phyloP scores from a whole-genome alignment of 2,888 invertebrate genomes.

The Diaprepes abbreviatus region DNA sequence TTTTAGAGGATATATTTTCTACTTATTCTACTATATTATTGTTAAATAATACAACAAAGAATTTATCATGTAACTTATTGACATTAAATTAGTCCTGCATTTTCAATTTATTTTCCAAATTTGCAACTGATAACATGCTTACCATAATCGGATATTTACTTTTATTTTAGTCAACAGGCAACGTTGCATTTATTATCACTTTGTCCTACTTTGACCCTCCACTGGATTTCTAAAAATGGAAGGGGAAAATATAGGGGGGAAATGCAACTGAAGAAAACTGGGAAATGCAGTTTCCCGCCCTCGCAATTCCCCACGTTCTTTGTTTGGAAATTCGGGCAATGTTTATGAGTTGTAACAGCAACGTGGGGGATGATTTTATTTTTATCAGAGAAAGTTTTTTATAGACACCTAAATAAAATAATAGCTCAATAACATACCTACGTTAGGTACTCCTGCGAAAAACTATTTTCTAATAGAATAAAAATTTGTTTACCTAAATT shows the following conservation, averaged over 20 bases:
- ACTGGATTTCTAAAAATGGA: constrained; percentile 12
- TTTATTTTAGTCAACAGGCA: not conserved
- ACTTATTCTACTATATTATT: too few species aligned
- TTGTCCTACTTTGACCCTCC: constrained; percentile 34
- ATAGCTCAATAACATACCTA: not conserved
- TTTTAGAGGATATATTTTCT: too few species aligned
- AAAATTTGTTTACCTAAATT: too few species aligned
- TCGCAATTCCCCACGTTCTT: constrained; percentile 9
- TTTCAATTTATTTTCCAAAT: too few species aligned
- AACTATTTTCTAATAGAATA: too few species aligned
- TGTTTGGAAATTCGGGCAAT: constrained; percentile 13
- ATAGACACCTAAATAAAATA: not conserved
- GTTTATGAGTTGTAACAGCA: not conserved
- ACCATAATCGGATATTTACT: not conserved
- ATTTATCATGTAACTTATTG: too few species aligned
- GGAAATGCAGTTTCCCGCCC: constrained; percentile 15
- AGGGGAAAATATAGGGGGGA: constrained; percentile 13
- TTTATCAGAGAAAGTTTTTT: not conserved
- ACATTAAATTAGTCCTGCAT: too few species aligned
- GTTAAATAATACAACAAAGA: too few species aligned
- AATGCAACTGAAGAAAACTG: constrained; percentile 4
- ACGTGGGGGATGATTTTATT: constrained; percentile 10
- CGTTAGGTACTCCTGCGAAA: not conserved
- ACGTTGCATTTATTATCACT: constrained; percentile 22
- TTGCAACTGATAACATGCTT: too few species aligned